Base-by-base conservation (phyloP, 2,888 invertebrate species). In the Hylaea fasciaria region DNA sequence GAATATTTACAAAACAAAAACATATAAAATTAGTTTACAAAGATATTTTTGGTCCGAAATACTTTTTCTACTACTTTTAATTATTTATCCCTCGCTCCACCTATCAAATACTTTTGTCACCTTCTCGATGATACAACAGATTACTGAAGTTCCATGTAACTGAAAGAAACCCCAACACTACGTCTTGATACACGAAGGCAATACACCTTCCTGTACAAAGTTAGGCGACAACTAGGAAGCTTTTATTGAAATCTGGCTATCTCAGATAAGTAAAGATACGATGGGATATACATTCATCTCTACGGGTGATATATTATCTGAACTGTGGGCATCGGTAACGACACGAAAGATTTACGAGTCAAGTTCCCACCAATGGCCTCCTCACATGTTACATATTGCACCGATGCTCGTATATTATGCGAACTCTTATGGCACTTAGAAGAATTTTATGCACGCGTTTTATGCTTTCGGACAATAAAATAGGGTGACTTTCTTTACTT, bases 321-420 rank as follows among this genome's bases (percentile, higher is more conserved):
- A 37, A n/a, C 12, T 48, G 63, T 59, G 58, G 62, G 52, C 68
- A 71, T 69, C 68, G 62, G 65, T 68, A 70, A 70, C 66, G 75
- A 78, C 77, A 74, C 73, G 72, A 55, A 69, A 64, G 74, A 82
- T 83, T 82, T 84, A 82, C 74, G 81, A 76, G 46, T 66, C 51
- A 71, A 79, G 76, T 80, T 76, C 72, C 75, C 71, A 58, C 64
- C 70, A 67, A 74, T 71, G 68, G 69, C 66, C 66, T 55, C 52
- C 69, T 71, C 80, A 75, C 74, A 70, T 76, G 77, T 77, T 78
- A 71, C 74, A 72, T 67, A 76, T 74, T 74, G 76, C 71, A 72
- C 70, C 70, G 66, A 57, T 52, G 57, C 56, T 44, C 62, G 58
- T 71, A 71, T 68, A 73, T 72, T 71, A 76, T 70, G 56, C 62